These are phyloP conservation scores for Chloroclystis v-ata DNA, from an alignment of 2,888 invertebrate genomes.

Conservation along the genomic window DNA sequence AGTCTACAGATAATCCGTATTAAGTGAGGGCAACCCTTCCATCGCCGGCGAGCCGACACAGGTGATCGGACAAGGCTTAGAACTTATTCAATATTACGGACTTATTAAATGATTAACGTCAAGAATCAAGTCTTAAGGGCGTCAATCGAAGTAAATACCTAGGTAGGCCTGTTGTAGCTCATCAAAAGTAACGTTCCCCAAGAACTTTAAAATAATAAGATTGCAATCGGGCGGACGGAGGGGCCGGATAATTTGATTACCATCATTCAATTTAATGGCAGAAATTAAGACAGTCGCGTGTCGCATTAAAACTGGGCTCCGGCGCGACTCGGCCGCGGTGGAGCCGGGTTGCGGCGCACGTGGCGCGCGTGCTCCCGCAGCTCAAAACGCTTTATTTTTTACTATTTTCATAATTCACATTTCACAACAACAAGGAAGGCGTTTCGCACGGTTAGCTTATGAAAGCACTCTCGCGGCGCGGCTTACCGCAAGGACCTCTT, in stretches of 20 bases:
- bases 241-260: conserved; percentile 49
- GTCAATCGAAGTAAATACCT: no score
- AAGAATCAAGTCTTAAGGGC: no score
- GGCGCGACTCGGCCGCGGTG: conserved; percentile 50
- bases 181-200: conserved; percentile 7
- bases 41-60: neutral
- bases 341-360: conserved; percentile 75
- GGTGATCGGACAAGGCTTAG: conserved; percentile 2
- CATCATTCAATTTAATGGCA: conserved; percentile 53
- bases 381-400: conserved; percentile 66
- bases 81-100: neutral
- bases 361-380: conserved; percentile 71
- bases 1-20: conserved; percentile 62
- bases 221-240: conserved; percentile 21
- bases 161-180: neutral
- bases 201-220: conserved; percentile 25
- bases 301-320: conserved; percentile 48
- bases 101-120: neutral
- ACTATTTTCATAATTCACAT: conserved; percentile 78
- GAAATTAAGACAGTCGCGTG: conserved; percentile 70
- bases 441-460: conserved; percentile 76
- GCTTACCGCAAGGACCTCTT: conserved; percentile 73
- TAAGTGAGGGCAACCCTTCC: conserved; percentile 42
- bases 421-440: conserved; percentile 77
- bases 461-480: conserved; percentile 63